phyloP scores from a whole-genome alignment of 1,140 invertebrate species.

The Nautilus pompilius region DNA sequence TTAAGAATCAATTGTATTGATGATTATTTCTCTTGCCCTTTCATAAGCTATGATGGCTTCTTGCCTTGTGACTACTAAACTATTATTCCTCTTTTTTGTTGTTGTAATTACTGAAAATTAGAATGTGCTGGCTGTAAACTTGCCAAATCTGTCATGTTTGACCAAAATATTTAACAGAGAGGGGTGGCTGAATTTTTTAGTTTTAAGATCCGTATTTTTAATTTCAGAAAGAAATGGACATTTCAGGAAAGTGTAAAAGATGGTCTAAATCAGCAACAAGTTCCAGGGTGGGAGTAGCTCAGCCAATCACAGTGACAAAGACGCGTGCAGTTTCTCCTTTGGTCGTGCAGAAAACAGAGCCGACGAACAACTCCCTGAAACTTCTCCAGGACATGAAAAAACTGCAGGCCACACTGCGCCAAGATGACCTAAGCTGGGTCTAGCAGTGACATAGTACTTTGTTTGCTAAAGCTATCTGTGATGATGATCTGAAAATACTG shows the following conservation, averaged over 20 bases:
- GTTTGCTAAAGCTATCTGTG: too few relatives aligned
- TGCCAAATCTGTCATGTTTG: not conserved
- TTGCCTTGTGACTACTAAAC: not conserved
- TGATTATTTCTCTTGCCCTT: not conserved
- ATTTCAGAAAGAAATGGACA: slow-evolving; percentile 27
- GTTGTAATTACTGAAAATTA: not conserved
- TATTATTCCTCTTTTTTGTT: not conserved
- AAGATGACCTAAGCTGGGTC: slow-evolving; percentile 52
- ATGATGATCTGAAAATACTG: too few relatives aligned
- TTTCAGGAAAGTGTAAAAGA: slow-evolving; percentile 17
- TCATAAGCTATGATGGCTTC: not conserved
- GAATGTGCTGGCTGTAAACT: not conserved
- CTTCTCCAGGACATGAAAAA: slow-evolving; percentile 51
- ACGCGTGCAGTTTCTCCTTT: slow-evolving; percentile 1
- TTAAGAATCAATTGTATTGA: too few relatives aligned
- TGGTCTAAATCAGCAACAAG: slow-evolving; percentile 4
- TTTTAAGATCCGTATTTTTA: not conserved
- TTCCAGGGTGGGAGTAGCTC: slow-evolving; percentile 6
- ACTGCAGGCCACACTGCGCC: slow-evolving; percentile 48
- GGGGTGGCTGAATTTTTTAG: not conserved
- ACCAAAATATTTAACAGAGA: not conserved
- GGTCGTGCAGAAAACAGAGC: slow-evolving; percentile 7
- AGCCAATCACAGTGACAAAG: slow-evolving; percentile 21
- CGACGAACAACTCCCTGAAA: slow-evolving; percentile 23
- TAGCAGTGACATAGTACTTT: slow-evolving; percentile 10